A percentile compares a stretch with the other conserved stretches of the same genome.
phyloP scores from a whole-genome alignment of 2,888 invertebrate genomes.

The Ethmia dodecea region DNA sequence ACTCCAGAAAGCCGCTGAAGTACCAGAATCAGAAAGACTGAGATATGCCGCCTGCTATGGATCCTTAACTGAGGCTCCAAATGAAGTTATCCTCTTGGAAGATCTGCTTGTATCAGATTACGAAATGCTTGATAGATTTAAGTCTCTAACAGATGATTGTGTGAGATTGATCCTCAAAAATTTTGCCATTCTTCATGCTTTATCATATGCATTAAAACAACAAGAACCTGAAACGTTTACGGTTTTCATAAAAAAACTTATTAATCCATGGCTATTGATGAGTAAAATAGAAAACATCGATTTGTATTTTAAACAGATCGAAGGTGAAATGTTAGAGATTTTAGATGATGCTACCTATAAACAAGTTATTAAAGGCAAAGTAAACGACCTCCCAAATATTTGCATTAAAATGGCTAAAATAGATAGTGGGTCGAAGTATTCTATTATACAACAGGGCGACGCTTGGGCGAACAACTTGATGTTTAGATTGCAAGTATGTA shows the following conservation, averaged over 20 bases:
- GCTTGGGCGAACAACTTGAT: conserved; percentile 28
- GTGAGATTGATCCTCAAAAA: conserved; percentile 28
- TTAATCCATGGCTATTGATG: conserved; percentile 14
- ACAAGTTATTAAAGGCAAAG: neutral
- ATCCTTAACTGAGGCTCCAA: conserved; percentile 20
- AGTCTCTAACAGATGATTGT: neutral
- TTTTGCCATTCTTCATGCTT: conserved; percentile 31
- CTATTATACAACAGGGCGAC: conserved; percentile 24
- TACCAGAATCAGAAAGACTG: conserved; percentile 26
- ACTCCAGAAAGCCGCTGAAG: conserved; percentile 21
- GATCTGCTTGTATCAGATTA: conserved; percentile 28
- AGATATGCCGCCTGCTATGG: conserved; percentile 33
- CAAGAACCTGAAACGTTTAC: conserved; percentile 25
- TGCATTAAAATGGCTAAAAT: conserved; percentile 1
- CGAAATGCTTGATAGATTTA: conserved; percentile 28
- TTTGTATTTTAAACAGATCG: conserved; percentile 3
- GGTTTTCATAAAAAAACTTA: conserved; percentile 15
- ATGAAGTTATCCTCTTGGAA: conserved; percentile 40
- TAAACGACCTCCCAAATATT: neutral
- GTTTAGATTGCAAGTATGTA: conserved; percentile 20
- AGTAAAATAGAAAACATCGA: neutral
- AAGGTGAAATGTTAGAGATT: conserved; percentile 4
- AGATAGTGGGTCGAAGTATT: conserved; percentile 18
- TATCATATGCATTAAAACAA: conserved; percentile 30
- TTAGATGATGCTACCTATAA: neutral